Percentiles rank a stretch among this genome's conserved stretches.
Conservation (phyloP, 2,888 invertebrate genomes). For the Lepas anatifera region DNA sequence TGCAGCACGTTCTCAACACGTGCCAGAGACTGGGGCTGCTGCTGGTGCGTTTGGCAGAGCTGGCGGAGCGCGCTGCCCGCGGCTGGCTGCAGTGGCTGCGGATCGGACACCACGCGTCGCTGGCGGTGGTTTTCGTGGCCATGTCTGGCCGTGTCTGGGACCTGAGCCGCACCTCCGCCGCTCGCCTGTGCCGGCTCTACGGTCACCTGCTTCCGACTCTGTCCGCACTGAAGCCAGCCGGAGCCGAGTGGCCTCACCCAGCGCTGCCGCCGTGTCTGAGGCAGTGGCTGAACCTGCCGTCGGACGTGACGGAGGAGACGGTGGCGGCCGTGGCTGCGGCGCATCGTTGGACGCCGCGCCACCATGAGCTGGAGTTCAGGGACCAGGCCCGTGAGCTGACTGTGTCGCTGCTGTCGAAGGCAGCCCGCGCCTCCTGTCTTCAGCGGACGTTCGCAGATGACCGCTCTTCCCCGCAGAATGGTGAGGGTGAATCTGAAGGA, state of each 20-base stretch:
- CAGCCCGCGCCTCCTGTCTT: background rate
- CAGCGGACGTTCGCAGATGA: background rate
- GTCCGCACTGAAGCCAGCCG: background rate
- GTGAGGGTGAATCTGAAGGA: too few relatives aligned
- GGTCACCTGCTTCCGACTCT: background rate
- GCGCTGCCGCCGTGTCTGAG: background rate
- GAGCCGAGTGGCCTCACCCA: background rate
- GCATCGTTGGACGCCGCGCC: background rate
- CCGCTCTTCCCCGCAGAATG: too few relatives aligned
- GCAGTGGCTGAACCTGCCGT: background rate
- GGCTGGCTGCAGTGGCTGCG: slow-evolving; percentile 3
- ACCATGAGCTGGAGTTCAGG: background rate
- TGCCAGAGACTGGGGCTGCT: background rate
- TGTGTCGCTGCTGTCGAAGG: background rate
- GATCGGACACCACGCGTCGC: slow-evolving; percentile 30
- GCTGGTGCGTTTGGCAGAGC: background rate
- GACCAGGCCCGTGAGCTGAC: background rate
- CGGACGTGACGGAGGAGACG: background rate
- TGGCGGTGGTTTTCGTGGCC: background rate
- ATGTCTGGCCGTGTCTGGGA: background rate
- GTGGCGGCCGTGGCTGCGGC: background rate
- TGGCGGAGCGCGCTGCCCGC: background rate
- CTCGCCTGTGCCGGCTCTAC: background rate
- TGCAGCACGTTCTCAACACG: background rate
- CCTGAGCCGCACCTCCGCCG: background rate